phyloP scores from a whole-genome alignment of 2,113 vertebrate species.

The Chaetura pelagica region DNA sequence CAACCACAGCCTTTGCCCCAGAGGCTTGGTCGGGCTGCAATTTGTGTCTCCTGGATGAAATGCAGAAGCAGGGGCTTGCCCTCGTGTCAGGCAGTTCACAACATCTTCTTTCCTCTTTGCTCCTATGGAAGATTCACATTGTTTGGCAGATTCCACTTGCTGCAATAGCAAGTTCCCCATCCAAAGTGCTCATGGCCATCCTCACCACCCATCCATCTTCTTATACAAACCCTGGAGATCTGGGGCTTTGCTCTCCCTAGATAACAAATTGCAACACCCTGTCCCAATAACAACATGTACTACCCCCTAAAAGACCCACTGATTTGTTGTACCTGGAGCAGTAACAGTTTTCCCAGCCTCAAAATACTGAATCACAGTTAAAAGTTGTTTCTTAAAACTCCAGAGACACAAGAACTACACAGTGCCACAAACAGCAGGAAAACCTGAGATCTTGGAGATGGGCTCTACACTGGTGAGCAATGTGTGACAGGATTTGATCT shows the following conservation, averaged over 20 bases:
- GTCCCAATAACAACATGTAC: background rate
- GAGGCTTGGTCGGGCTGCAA: too few relatives aligned
- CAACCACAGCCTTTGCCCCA: background rate
- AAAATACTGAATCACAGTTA: background rate
- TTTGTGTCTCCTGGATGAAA: accelerated
- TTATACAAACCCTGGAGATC: accelerated
- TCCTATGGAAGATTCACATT: background rate
- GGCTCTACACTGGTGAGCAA: background rate
- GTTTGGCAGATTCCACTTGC: background rate
- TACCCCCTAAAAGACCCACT: background rate
- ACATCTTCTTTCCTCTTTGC: accelerated
- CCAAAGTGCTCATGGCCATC: background rate
- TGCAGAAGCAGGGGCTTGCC: background rate
- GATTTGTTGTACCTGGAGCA: background rate
- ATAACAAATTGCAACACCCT: background rate
- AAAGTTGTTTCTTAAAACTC: background rate
- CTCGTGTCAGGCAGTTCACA: background rate
- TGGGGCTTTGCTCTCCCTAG: background rate
- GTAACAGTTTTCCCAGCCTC: background rate
- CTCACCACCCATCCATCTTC: background rate
- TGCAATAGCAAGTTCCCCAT: background rate
- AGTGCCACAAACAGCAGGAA: background rate
- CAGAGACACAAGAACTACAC: background rate
- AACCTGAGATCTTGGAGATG: background rate
- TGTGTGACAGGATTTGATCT: accelerated